A percentile compares a stretch with the other conserved stretches of the same genome.
These are phyloP conservation scores for Tipula lateralis DNA, from an alignment of 2,888 invertebrate species.

Conservation along the genomic window DNA sequence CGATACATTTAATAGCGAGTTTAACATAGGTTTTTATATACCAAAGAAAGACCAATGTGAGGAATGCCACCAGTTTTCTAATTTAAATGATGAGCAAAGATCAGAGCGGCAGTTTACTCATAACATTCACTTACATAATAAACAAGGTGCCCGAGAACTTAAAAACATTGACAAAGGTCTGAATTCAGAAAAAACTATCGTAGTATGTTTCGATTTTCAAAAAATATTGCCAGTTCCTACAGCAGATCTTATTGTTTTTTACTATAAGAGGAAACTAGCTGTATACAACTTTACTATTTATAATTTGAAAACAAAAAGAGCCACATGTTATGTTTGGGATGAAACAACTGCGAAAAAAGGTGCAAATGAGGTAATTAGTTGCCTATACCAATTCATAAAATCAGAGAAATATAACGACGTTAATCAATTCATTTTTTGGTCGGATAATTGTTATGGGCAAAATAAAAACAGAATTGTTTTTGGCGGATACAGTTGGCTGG, in stretches of 20 bases:
- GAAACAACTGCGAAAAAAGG: not conserved
- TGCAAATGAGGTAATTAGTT: not conserved
- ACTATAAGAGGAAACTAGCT: not conserved
- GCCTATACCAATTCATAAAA: not conserved
- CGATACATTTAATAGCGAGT: not conserved
- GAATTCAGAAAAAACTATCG: not conserved
- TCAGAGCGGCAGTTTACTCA: no score
- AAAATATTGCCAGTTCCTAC: not conserved
- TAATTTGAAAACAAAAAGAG: not conserved
- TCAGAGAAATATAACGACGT: slow-evolving; percentile 33
- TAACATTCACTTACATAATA: not conserved
- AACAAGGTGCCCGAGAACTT: not conserved
- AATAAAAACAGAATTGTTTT: slow-evolving; percentile 39
- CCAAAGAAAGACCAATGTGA: not conserved
- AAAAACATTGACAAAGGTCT: not conserved
- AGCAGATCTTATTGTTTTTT: not conserved
- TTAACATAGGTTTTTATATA: not conserved
- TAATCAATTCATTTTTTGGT: slow-evolving; percentile 38
- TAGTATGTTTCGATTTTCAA: not conserved
- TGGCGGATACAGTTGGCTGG: slow-evolving; percentile 36
- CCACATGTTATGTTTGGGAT: not conserved
- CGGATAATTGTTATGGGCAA: slow-evolving; percentile 39
- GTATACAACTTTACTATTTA: not conserved
- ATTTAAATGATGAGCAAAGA: no score
- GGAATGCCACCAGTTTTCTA: not conserved